phyloP scores from a whole-genome alignment of 2,888 invertebrate genomes.

The Alloplasta piceator region DNA sequence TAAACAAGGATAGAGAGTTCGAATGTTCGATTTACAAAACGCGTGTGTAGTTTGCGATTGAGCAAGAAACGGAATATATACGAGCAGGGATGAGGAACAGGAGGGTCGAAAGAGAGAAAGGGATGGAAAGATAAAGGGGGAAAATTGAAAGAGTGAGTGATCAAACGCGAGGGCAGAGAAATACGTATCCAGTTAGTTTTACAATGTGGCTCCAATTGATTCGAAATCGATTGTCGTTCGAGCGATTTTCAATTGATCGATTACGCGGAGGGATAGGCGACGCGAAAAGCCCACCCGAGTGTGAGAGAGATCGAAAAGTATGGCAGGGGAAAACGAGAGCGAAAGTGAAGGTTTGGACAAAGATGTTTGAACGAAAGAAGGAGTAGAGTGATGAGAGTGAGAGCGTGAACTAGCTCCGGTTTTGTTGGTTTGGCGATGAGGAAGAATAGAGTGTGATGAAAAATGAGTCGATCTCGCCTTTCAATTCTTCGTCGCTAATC shows the following conservation, averaged over 20 bases:
- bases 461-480: conserved; percentile 25
- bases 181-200: conserved; percentile 82
- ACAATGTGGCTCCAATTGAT: conserved; percentile 81
- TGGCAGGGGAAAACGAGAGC: conserved; percentile 17
- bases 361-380: conserved; percentile 55
- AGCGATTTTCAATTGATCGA: conserved; percentile 82
- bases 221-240: conserved; percentile 82
- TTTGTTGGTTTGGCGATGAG: conserved; percentile 37
- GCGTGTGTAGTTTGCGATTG: conserved; percentile 27
- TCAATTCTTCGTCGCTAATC: conserved; percentile 6
- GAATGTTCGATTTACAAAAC: conserved; percentile 59
- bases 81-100: conserved; percentile 3
- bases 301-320: conserved; percentile 40
- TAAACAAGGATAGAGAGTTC: conserved; percentile 38
- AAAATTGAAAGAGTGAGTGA: conserved; percentile 45
- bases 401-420: conserved; percentile 26
- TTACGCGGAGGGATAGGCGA: conserved; percentile 68
- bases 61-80: conserved; percentile 29
- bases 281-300: conserved; percentile 14
- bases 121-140: conserved; percentile 32
- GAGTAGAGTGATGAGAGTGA: conserved; percentile 22
- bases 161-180: conserved; percentile 74
- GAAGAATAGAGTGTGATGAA: conserved; percentile 29
- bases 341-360: conserved; percentile 23
- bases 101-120: conserved; percentile 36